Evolutionary conservation across 2,113 vertebrate genomes (phyloP).

Genomic region (Aviceda subcristata): DNA sequence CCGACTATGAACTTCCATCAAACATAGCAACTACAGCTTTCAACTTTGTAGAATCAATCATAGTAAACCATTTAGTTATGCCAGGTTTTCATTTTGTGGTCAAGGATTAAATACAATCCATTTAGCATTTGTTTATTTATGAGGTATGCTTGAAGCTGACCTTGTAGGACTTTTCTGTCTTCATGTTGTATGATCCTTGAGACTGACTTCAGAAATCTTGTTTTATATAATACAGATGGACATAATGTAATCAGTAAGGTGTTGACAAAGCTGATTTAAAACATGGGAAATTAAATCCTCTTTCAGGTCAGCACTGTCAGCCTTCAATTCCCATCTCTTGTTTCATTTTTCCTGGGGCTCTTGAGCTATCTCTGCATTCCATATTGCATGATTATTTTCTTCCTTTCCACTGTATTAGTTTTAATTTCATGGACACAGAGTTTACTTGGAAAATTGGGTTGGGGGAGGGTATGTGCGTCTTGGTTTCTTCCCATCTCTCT

Average conservation of each 20-base stretch:
- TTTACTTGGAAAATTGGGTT: background rate
- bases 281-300: background rate
- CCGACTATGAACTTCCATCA: background rate
- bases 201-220: background rate
- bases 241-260: background rate
- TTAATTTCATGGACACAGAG: background rate
- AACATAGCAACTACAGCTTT: background rate
- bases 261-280: conserved; percentile 24
- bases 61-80: background rate
- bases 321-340: background rate
- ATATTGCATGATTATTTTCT: background rate
- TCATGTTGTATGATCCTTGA: background rate
- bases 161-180: background rate
- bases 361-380: background rate
- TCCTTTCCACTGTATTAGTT: background rate
- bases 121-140: background rate
- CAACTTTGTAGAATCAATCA: background rate
- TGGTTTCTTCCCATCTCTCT: background rate
- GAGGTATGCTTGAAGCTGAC: background rate
- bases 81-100: background rate
- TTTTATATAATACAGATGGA: background rate
- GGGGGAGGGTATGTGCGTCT: background rate
- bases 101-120: background rate
- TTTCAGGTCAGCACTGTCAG: background rate
- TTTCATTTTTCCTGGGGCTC: background rate